Evolutionary conservation across 2,888 invertebrate species (phyloP).

Genomic region (Ophion ellenae): DNA sequence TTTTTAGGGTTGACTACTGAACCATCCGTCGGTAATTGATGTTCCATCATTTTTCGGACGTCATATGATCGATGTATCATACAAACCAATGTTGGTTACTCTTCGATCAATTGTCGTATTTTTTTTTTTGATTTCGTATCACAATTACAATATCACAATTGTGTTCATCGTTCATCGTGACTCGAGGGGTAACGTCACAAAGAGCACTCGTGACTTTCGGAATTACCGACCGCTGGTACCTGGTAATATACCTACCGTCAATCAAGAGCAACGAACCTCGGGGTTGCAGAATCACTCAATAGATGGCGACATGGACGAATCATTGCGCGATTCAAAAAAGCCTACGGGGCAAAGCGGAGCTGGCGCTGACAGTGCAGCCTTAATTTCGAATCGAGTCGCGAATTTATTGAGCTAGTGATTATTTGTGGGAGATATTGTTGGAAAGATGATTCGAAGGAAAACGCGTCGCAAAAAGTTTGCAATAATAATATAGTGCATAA

Average conservation of each 20-base stretch:
- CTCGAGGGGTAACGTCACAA: not conserved
- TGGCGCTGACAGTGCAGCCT: not conserved
- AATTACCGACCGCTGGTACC: not conserved
- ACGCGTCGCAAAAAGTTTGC: not conserved
- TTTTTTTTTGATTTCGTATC: too few species aligned
- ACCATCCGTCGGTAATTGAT: too few species aligned
- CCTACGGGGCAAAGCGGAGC: not conserved
- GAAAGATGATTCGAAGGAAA: too few species aligned
- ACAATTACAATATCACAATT: too few species aligned
- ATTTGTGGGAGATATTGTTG: not conserved
- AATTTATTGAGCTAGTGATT: not conserved
- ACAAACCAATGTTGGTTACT: too few species aligned
- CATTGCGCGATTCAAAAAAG: not conserved
- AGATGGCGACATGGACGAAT: constrained; percentile 19
- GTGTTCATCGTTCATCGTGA: too few species aligned
- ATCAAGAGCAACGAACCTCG: not conserved
- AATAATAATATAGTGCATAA: too few species aligned
- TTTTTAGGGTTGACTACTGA: too few species aligned
- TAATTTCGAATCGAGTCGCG: not conserved
- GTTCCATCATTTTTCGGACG: too few species aligned
- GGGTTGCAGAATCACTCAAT: not conserved
- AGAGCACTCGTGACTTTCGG: not conserved
- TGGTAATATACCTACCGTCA: not conserved
- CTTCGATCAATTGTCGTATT: too few species aligned
- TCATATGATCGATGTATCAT: too few species aligned